Evolutionary conservation across 2,888 invertebrate species (phyloP).

Genomic region (Dermolepida albohirtum): DNA sequence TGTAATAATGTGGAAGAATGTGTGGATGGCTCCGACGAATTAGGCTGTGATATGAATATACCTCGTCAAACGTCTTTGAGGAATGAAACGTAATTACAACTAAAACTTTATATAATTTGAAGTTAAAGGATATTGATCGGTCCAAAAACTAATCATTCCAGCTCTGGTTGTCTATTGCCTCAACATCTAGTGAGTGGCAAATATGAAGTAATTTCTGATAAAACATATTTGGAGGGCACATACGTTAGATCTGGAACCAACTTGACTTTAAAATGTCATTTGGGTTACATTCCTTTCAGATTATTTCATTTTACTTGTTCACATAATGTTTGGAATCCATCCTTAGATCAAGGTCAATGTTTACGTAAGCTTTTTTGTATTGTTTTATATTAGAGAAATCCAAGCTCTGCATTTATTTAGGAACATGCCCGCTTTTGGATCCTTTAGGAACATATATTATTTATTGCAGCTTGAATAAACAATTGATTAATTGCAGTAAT

Average conservation of each 20-base stretch:
- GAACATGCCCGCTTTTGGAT: conserved; percentile 1
- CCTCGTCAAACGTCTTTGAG: background rate
- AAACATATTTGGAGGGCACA: conserved; percentile 3
- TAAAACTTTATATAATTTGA: background rate
- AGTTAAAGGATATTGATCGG: background rate
- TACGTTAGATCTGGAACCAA: background rate
- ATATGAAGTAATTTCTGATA: background rate
- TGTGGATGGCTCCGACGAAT: conserved; percentile 68
- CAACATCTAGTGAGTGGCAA: conserved; percentile 7
- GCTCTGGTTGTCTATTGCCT: conserved; percentile 7
- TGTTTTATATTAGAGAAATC: background rate
- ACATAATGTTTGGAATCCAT: no score
- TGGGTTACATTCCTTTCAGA: background rate
- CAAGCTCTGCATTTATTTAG: background rate
- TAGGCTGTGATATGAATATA: conserved; percentile 10
- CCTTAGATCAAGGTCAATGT: background rate
- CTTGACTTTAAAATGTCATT: background rate
- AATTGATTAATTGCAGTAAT: background rate
- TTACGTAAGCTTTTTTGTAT: conserved; percentile 1
- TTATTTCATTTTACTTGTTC: no score
- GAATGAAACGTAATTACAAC: background rate
- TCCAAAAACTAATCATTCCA: background rate
- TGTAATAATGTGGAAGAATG: conserved; percentile 69
- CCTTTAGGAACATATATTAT: background rate
- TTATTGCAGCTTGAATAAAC: background rate